Evolutionary conservation across 2,113 vertebrate species (phyloP), one percentile per base, ranked within the genome.

Genomic region (Prionailurus viverrinus): DNA sequence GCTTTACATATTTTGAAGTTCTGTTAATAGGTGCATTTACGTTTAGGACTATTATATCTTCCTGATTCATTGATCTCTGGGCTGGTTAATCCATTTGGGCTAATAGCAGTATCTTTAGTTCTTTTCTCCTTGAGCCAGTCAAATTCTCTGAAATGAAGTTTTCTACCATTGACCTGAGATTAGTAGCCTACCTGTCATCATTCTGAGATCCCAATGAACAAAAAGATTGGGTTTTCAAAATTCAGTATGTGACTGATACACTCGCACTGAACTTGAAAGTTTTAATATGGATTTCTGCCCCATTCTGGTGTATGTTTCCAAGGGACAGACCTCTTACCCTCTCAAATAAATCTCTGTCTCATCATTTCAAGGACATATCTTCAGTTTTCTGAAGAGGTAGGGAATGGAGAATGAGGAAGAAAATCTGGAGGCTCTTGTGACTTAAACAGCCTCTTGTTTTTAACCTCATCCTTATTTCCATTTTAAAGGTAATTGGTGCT

Each of bases 201-300:
- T 68, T 71, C 68, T 63, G 61, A 16, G 14, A 48, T 71, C 31
- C 25, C 39, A 78, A 2, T 63, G 13, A 7, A 48, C 58, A 16
- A 36, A 89, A 31, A 94, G 79, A 45, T 33, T 94, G 39, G 3
- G 7, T 78, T 96, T 97, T 95, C 66, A 95, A 76, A 95, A 82
- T 80, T 69, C 27, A 36, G 2, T 92, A 23, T 81, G n/a, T 89
- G 45, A 79, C n/a, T 55, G 7, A 33, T 71, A 58, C 18, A 21
- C 6, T 87, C 81, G 48, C 31, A 81, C 29, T 94, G 69, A 86
- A 66, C 29, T 92, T 41, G 45, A 33, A 55, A 10, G 23, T 53
- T 41, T 76, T 73, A 53, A 45, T 53, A 13, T 31, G 45, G 31
- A 41, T 79, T 86, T 36, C 25, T 71, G 4, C 27, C 12, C 29